phyloP scores from a whole-genome alignment of 2,113 vertebrate species.

The Hippocampus barbouri region DNA sequence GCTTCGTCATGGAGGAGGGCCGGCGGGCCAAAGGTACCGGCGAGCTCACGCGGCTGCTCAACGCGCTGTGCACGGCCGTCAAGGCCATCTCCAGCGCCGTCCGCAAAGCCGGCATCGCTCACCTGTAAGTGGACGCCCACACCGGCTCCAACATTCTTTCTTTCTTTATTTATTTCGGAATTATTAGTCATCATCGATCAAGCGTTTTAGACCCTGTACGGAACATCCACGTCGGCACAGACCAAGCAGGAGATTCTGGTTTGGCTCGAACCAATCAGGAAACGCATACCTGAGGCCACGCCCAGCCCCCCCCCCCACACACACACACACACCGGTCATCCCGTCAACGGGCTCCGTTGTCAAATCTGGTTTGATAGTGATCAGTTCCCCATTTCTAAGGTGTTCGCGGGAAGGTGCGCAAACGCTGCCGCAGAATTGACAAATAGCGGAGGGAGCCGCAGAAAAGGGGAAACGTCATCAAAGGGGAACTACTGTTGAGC shows the following conservation, averaged over 20 bases:
- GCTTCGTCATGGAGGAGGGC: conserved; percentile 90
- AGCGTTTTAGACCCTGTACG: rapidly evolving
- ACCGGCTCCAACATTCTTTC: not conserved
- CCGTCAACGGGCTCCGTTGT: too few relatives aligned
- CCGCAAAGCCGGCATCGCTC: conserved; percentile 90
- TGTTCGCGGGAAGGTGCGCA: too few relatives aligned
- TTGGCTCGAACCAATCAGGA: conserved; percentile 30
- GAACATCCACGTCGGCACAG: conserved; percentile 31
- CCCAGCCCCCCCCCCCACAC: conserved; percentile 30
- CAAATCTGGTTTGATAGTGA: not conserved
- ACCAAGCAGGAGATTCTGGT: conserved; percentile 25
- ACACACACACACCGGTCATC: too few relatives aligned
- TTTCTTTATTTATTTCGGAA: not conserved
- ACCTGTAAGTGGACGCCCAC: conserved; percentile 76
- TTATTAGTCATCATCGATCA: not conserved
- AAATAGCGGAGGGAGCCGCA: not conserved
- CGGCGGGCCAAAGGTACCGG: conserved; percentile 82
- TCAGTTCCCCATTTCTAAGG: not conserved
- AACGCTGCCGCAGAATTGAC: not conserved
- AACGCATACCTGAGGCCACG: conserved; percentile 21
- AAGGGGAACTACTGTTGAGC: too few relatives aligned
- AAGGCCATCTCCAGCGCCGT: conserved; percentile 93
- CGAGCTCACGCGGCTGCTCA: conserved; percentile 90
- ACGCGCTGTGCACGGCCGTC: conserved; percentile 85
- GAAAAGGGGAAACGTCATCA: too few relatives aligned